Conservation (phyloP, 2,113 vertebrate species). For the Mormyrus lacerda region DNA sequence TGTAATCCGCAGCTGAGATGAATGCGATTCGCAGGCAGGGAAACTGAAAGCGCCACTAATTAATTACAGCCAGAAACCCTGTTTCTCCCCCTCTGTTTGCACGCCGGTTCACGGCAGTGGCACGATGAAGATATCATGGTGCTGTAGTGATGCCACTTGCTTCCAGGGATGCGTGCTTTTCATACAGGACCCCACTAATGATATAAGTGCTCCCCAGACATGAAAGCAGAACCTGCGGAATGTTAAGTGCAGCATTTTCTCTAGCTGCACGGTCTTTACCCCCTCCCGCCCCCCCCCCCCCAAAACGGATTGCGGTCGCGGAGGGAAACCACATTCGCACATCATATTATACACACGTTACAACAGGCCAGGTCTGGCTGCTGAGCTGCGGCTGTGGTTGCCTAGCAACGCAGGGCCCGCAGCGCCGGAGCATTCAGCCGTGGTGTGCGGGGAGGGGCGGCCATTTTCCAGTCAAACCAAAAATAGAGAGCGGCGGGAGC, state of each 20-base stretch:
- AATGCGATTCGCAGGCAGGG: background rate
- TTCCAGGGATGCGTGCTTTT: background rate
- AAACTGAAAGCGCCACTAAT: background rate
- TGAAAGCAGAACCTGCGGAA: background rate
- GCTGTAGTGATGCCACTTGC: background rate
- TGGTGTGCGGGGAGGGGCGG: background rate
- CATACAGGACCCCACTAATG: background rate
- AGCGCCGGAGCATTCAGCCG: conserved; percentile 27
- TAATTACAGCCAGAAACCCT: background rate
- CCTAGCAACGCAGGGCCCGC: conserved; percentile 48
- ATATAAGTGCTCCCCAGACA: background rate
- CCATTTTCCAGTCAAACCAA: conserved; percentile 37
- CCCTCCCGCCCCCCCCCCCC: background rate
- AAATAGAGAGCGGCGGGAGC: background rate
- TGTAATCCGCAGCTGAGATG: background rate
- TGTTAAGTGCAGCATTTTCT: background rate
- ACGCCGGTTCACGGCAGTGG: too few species aligned
- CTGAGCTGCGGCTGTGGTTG: conserved; percentile 47
- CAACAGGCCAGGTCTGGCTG: conserved; percentile 39
- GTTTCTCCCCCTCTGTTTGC: background rate
- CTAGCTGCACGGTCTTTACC: background rate
- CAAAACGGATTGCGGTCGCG: background rate
- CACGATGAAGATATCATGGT: background rate
- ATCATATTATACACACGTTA: background rate
- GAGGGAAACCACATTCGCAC: background rate